Conservation (phyloP, 2,113 vertebrate species). For the Lycocorax pyrrhopterus region DNA sequence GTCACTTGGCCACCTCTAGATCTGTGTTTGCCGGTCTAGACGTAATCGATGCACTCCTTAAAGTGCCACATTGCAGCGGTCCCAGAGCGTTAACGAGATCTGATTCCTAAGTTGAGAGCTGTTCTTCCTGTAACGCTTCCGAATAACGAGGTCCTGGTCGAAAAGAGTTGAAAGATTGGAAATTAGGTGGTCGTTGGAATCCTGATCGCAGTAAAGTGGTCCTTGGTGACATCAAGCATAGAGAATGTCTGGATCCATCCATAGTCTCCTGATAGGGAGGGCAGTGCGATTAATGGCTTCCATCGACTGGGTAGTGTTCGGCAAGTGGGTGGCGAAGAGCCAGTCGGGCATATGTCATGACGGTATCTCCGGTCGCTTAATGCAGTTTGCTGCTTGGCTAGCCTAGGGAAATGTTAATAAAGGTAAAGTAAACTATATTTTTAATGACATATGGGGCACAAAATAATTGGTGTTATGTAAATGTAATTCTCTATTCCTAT, state of each 20-base stretch:
- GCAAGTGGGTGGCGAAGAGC: constrained; percentile 86
- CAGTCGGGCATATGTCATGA: constrained; percentile 88
- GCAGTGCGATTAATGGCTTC: constrained; percentile 85
- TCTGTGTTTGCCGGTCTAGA: constrained; percentile 91
- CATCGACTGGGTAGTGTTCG: constrained; percentile 83
- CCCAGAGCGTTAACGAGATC: constrained; percentile 84
- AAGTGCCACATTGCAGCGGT: constrained; percentile 83
- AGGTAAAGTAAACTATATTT: constrained; percentile 87
- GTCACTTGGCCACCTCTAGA: constrained; percentile 94
- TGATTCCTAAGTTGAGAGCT: constrained; percentile 86
- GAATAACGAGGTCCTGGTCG: constrained; percentile 83
- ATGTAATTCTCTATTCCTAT: constrained; percentile 64
- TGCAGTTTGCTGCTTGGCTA: constrained; percentile 84
- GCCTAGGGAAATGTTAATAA: constrained; percentile 85
- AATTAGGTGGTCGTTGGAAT: constrained; percentile 86
- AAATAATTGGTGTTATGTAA: constrained; percentile 77
- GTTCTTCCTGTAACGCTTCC: constrained; percentile 84
- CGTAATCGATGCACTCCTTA: constrained; percentile 82
- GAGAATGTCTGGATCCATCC: constrained; percentile 91
- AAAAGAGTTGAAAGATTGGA: constrained; percentile 81
- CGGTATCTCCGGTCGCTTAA: constrained; percentile 84
- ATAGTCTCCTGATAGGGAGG: constrained; percentile 84
- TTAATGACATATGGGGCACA: constrained; percentile 84
- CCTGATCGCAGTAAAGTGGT: constrained; percentile 85
- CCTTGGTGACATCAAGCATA: constrained; percentile 90